A percentile compares a stretch with the other conserved stretches of the same genome.
Evolutionary conservation across 2,113 vertebrate genomes (phyloP).

Genomic region (Engystomops pustulosus): DNA sequence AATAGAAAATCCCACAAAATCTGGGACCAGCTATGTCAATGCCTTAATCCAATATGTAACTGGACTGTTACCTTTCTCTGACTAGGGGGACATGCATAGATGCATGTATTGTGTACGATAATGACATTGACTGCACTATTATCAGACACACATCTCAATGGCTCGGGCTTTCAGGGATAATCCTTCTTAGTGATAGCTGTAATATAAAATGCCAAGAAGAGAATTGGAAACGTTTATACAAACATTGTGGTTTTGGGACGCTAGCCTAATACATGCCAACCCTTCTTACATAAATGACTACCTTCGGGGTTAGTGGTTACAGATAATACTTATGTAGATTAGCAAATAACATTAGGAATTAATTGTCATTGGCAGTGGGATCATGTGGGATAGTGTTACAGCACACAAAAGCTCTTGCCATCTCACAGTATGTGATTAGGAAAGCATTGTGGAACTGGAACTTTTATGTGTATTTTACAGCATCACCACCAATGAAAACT

Average conservation of each 20-base stretch:
- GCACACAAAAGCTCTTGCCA: background rate
- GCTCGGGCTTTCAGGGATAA: background rate
- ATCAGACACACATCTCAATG: constrained; percentile 4
- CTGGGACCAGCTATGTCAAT: constrained; percentile 28
- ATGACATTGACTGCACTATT: background rate
- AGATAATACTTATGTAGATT: background rate
- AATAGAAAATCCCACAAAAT: background rate
- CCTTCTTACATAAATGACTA: background rate
- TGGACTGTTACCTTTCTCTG: constrained; percentile 9
- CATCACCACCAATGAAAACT: too few relatives aligned
- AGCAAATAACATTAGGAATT: background rate
- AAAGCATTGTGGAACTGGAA: too few relatives aligned
- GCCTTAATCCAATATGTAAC: constrained; percentile 30
- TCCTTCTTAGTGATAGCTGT: background rate
- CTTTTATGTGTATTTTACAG: too few relatives aligned
- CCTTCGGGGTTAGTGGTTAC: background rate
- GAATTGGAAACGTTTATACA: background rate
- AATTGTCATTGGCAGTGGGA: background rate
- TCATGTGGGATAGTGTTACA: background rate
- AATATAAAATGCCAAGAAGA: background rate
- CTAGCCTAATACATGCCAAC: background rate
- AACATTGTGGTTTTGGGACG: background rate
- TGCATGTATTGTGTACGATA: background rate
- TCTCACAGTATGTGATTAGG: too few relatives aligned
- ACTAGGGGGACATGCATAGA: background rate